phyloP scores from a whole-genome alignment of 2,797 vertebrate species.

The Chelmon rostratus region DNA sequence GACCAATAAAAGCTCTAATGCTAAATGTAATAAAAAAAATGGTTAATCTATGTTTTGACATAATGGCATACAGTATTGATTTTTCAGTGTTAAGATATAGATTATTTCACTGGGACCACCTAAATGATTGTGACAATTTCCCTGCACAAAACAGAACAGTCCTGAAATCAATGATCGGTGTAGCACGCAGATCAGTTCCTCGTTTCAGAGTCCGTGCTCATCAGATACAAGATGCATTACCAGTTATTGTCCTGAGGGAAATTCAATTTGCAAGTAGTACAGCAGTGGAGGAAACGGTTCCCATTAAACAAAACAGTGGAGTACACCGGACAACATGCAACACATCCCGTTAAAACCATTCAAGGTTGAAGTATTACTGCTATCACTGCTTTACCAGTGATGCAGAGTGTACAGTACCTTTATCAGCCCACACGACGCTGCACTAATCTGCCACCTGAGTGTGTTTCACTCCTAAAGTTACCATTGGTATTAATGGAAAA shows the following conservation, averaged over 20 bases:
- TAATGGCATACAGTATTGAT: constrained; percentile 36
- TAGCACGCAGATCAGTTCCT: constrained; percentile 50
- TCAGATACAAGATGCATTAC: constrained; percentile 52
- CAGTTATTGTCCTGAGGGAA: constrained; percentile 55
- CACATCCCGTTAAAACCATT: constrained; percentile 9
- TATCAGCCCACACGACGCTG: background rate
- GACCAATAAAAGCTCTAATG: constrained; percentile 13
- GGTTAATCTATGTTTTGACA: constrained; percentile 26
- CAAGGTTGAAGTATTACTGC: background rate
- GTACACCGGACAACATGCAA: background rate
- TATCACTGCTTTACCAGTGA: background rate
- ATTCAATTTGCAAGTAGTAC: constrained; percentile 52
- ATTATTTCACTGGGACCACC: constrained; percentile 34
- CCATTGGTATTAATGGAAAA: background rate
- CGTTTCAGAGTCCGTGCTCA: constrained; percentile 51
- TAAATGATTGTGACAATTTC: constrained; percentile 37
- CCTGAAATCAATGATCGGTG: constrained; percentile 61
- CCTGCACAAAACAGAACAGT: constrained; percentile 25
- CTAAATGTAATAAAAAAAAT: background rate
- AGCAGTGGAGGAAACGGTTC: constrained; percentile 35
- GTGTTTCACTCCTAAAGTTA: background rate
- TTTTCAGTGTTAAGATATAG: constrained; percentile 34
- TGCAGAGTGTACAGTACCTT: background rate
- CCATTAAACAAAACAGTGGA: constrained; percentile 29
- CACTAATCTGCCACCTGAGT: background rate